phyloP scores from a whole-genome alignment of 2,797 vertebrate species.

The Catharus ustulatus region DNA sequence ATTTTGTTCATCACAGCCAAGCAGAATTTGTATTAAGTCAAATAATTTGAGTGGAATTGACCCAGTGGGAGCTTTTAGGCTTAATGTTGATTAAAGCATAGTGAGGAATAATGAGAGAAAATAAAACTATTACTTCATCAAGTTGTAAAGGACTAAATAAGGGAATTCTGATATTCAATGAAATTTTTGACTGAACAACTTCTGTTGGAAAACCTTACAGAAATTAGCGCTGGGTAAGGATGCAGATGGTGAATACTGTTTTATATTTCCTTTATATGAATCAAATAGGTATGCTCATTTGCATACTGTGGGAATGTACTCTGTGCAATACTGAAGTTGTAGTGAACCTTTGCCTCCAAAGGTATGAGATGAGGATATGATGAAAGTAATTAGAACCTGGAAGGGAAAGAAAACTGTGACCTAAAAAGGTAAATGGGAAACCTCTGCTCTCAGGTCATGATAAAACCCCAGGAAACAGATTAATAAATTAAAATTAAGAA shows the following conservation, averaged over 20 bases:
- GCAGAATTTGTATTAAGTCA: not conserved
- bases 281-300: fast-evolving
- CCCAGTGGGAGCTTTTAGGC: not conserved
- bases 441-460: not conserved
- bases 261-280: not conserved
- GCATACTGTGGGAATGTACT: not conserved
- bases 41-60: not conserved
- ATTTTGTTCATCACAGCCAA: not conserved
- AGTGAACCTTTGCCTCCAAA: not conserved
- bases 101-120: not conserved
- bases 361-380: not conserved
- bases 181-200: not conserved
- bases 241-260: not conserved
- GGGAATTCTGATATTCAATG: not conserved
- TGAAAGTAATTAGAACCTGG: not conserved
- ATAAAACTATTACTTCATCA: not conserved
- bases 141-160: not conserved
- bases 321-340: not conserved
- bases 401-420: not conserved
- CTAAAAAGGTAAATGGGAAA: not conserved
- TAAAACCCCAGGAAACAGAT: not conserved
- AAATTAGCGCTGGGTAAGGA: not conserved
- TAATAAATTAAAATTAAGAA: not conserved
- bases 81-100: not conserved
- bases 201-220: not conserved